A percentile compares a stretch with the other conserved stretches of the same genome.
Evolutionary conservation across 35 echinoderm and acorn worm species (phyloP).

Genomic region (Holothuria glaberrima): DNA sequence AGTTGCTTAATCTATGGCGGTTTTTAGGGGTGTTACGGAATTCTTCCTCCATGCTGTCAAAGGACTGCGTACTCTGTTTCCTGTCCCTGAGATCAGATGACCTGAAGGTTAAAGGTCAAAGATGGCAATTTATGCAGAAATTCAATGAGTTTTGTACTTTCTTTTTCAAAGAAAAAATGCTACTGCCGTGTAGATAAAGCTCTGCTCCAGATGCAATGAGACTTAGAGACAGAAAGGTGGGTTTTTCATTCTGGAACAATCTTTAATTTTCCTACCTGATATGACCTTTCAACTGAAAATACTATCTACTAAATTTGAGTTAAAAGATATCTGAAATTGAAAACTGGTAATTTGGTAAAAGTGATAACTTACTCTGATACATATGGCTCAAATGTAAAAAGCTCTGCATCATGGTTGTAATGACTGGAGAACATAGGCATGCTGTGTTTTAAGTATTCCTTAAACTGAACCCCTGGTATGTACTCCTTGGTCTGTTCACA

Average conservation of each 20-base stretch:
- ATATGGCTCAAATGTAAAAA: constrained; percentile 86
- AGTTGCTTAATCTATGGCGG: constrained; percentile 55
- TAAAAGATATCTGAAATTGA: too few relatives aligned
- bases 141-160: too few relatives aligned
- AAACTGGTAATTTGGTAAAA: too few relatives aligned
- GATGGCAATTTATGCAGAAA: background rate
- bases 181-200: too few relatives aligned
- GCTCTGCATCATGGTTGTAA: constrained; percentile 51
- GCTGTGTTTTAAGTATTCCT: constrained; percentile 79
- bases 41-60: constrained; percentile 83
- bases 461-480: constrained; percentile 85
- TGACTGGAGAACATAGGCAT: constrained; percentile 51
- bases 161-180: too few relatives aligned
- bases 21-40: constrained; percentile 22
- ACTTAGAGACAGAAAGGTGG: too few relatives aligned
- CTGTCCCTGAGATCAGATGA: constrained; percentile 48
- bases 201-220: too few relatives aligned
- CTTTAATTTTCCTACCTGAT: too few relatives aligned
- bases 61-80: constrained; percentile 77
- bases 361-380: constrained; percentile 65
- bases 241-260: too few relatives aligned
- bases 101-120: background rate
- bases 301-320: too few relatives aligned
- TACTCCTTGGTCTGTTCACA: constrained; percentile 79
- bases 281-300: too few relatives aligned